A percentile compares a stretch with the other conserved stretches of the same genome.
phyloP scores from a whole-genome alignment of 1,140 invertebrate species.

The Aradophagus sp. region DNA sequence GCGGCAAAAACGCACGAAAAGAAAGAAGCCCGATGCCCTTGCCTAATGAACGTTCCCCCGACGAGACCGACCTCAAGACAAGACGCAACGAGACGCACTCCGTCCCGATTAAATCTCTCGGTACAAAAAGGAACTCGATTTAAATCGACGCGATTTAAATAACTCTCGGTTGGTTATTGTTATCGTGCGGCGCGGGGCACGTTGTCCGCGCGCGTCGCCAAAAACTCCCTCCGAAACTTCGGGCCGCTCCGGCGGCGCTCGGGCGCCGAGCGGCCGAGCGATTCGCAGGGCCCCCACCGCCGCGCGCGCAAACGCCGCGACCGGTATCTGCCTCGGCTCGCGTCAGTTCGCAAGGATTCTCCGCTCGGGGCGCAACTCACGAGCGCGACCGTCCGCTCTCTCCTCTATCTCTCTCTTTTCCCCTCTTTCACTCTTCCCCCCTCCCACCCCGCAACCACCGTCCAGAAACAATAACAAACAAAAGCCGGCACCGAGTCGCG shows the following conservation, averaged over 20 bases:
- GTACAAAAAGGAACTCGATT: no score
- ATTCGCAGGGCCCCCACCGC: neutral
- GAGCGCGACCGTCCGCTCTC: constrained; percentile 29
- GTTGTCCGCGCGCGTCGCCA: no score
- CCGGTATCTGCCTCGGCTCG: neutral
- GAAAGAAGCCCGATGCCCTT: no score
- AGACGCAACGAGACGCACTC: no score
- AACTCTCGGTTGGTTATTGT: no score
- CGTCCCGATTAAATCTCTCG: no score
- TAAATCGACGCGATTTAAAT: no score
- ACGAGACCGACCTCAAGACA: no score
- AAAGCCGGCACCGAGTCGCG: neutral
- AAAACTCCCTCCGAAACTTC: constrained; percentile 14
- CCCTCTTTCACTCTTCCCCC: constrained; percentile 23
- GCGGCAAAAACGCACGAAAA: no score
- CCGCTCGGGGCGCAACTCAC: constrained; percentile 24
- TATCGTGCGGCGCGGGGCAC: no score
- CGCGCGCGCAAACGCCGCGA: neutral
- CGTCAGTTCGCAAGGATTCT: constrained; percentile 32
- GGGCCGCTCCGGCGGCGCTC: neutral
- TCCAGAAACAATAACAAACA: constrained; percentile 1
- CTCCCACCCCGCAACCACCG: constrained; percentile 21
- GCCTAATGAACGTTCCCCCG: no score
- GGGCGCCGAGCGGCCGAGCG: neutral
- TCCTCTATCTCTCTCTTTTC: constrained; percentile 32